Evolutionary conservation across 2,888 invertebrate genomes (phyloP), one percentile per base, ranked within the genome.

Genomic region (Drosophila infuscata): DNA sequence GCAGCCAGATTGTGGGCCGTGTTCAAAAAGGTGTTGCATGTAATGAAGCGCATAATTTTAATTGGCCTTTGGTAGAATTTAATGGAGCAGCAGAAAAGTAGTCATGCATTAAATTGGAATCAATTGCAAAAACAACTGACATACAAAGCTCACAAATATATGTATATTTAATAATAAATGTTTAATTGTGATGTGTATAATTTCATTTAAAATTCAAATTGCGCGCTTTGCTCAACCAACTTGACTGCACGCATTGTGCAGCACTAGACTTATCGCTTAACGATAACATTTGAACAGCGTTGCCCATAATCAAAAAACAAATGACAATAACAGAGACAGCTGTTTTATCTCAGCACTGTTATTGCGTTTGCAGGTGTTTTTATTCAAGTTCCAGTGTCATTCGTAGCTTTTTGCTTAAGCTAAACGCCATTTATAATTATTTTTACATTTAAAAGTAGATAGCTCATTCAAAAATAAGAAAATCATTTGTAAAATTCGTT

Each of bases 41-140:
- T 69, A 86, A 86, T 86, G 80, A 85, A 82, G 85, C 86, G 67
- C 61, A 78, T 86, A 78, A 86, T 86, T 85, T 88, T 88, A 85
- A 85, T 85, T 85, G 88, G 83, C 75, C 71, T 67, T 70, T 35
- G 53, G 48, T 71, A 67, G 72, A 65, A 74, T 81, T 87, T 67
- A 81, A 82, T 82, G 52, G 57, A 41, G 36, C 46, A 53, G 15
- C 54, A 59, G 30, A 11, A 30, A 48, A 54, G 25, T 12, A 3
- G 7, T 20, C 36, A 35, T 29, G 35, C 33, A 41, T 25, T 15
- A 20, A 57, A 57, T 43, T 29, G 2, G 1, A 53, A 33, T 9
- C 49, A 29, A 25, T 32, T 33, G n/a, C 12, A 48, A 46, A 57
- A 32, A 20, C 11, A 41, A 6, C 29, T 32, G 9, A 32, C 32